phyloP scores from a whole-genome alignment of 2,888 invertebrate species.

The Lepidochitona cinerea region DNA sequence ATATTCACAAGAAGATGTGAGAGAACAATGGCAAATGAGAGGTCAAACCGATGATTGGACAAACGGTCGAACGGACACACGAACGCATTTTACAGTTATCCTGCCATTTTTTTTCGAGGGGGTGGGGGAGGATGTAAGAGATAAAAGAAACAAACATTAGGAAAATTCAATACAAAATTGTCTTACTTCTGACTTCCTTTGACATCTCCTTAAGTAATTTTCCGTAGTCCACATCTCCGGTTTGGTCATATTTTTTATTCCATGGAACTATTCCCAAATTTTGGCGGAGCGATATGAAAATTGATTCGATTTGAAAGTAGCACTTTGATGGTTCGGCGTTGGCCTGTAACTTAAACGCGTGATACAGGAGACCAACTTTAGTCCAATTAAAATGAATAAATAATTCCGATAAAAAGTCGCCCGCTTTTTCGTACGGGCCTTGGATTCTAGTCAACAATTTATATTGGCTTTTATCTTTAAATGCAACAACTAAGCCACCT shows the following conservation, averaged over 20 bases:
- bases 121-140: too few relatives aligned
- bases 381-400: constrained; percentile 34
- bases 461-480: constrained; percentile 72
- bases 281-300: constrained; percentile 75
- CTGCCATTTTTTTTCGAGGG: too few relatives aligned
- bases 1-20: too few relatives aligned
- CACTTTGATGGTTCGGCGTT: constrained; percentile 70
- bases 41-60: too few relatives aligned
- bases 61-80: too few relatives aligned
- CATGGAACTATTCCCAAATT: constrained; percentile 11
- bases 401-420: constrained; percentile 24
- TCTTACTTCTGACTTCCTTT: constrained; percentile 79
- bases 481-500: constrained; percentile 42
- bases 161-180: too few relatives aligned
- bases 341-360: constrained; percentile 17
- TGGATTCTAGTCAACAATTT: constrained; percentile 78
- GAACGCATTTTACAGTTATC: too few relatives aligned
- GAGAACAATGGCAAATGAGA: too few relatives aligned
- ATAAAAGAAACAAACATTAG: too few relatives aligned
- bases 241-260: constrained; percentile 75
- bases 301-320: constrained; percentile 80
- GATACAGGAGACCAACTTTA: constrained; percentile 34
- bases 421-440: constrained; percentile 35
- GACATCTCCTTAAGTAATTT: constrained; percentile 77
- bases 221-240: constrained; percentile 73